Evolutionary conservation across 2,797 vertebrate species (phyloP).

Genomic region (Morelia viridis): DNA sequence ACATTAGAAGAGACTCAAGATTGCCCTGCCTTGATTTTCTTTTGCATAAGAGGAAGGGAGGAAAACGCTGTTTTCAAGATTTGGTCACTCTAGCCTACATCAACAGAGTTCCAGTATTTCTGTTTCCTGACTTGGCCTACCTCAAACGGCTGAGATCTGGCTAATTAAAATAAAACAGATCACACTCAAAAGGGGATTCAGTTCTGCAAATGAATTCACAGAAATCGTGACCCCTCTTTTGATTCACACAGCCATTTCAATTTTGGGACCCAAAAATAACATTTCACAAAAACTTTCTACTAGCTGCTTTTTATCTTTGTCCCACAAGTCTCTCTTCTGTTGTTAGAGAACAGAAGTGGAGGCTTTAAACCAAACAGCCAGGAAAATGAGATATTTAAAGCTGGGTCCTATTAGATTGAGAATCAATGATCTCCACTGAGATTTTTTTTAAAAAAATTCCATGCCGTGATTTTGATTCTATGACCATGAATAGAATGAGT

Average conservation of each 20-base stretch:
- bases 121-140: not conserved
- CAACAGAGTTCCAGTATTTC: not conserved
- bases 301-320: too few relatives aligned
- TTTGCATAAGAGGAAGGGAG: not conserved
- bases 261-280: slow-evolving; percentile 17
- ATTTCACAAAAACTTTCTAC: not conserved
- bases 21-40: not conserved
- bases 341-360: not conserved
- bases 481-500: not conserved
- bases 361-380: not conserved
- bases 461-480: not conserved
- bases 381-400: not conserved
- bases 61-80: not conserved
- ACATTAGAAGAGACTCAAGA: not conserved
- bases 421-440: too few relatives aligned
- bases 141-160: not conserved
- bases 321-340: not conserved
- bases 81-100: not conserved
- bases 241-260: not conserved
- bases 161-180: not conserved
- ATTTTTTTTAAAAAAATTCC: too few relatives aligned
- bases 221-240: not conserved
- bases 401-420: too few relatives aligned
- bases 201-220: not conserved
- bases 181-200: not conserved